Evolutionary conservation across 1,140 invertebrate genomes (phyloP), one percentile per base, ranked within the genome.

Genomic region (Ceratosolen fusciceps): DNA sequence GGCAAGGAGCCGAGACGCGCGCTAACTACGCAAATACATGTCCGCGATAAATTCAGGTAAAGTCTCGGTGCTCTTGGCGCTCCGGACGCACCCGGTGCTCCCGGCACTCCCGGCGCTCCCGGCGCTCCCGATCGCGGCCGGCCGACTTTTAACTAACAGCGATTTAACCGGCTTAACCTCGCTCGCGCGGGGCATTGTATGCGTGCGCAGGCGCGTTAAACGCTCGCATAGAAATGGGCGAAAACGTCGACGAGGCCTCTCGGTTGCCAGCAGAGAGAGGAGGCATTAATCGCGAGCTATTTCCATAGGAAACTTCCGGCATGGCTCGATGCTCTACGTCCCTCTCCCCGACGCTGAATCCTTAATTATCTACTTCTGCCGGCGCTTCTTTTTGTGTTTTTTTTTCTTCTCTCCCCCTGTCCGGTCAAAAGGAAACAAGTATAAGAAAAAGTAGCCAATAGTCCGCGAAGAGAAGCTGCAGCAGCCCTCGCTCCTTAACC

Each of bases 151-250:
- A n/a, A n/a, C n/a, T n/a, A n/a, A n/a, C n/a, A n/a, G n/a, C 34
- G 16, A 60, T 58, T 60, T 39, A 58, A 74, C 24, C 34, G 19
- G 71, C 29, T 74, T 74, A 43, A 24, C n/a, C 71, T 72, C 47
- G 49, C 31, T n/a, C 47, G 43, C 43, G 16, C 7, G 16, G 16
- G 37, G 47, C 47, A 31, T 54, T 56, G 8, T 56, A 54, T 34
- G 19, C 52, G 21, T 26, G 58, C 21, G 19, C 1, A 9, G 26
- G 9, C 1, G 19, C 52, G 49, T n/a, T 4, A 4, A 29, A 47
- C 3, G 68, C 10, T 21, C 29, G 19, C 16, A 10, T 26, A 9
- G 49, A 54, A 54, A 56, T 31, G 70, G 70, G 29, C n/a, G 56
- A 58, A n/a, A 58, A 26, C 14, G n/a, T 39, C n/a, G 21, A 31